Evolutionary conservation across 2,113 vertebrate species (phyloP).

Genomic region (Sturnus vulgaris): DNA sequence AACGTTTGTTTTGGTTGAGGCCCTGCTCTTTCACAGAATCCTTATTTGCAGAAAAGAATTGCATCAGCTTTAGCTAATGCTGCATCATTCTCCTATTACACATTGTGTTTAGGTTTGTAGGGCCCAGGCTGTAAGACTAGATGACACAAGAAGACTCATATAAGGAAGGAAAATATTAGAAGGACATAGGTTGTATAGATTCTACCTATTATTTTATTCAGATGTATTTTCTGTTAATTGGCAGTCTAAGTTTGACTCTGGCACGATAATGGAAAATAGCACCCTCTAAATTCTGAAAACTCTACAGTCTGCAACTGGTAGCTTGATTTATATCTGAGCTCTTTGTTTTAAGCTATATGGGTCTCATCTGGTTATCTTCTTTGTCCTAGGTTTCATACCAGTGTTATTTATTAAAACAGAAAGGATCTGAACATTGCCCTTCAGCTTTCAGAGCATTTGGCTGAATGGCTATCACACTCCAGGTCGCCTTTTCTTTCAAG

Average conservation of each 20-base stretch:
- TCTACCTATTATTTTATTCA: not conserved
- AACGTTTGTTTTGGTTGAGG: not conserved
- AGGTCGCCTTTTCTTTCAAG: not conserved
- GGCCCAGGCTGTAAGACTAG: not conserved
- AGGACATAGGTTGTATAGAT: not conserved
- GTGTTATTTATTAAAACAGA: conserved; percentile 1
- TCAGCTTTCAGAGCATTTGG: not conserved
- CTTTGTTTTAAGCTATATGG: not conserved
- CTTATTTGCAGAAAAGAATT: not conserved
- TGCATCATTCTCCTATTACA: not conserved
- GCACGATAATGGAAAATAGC: not conserved
- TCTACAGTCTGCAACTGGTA: not conserved
- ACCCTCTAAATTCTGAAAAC: not conserved
- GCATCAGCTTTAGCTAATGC: not conserved
- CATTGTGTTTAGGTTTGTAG: not conserved
- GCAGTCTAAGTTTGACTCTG: not conserved
- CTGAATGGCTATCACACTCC: not conserved
- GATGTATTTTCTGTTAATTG: not conserved
- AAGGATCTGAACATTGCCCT: not conserved
- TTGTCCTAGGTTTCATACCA: not conserved
- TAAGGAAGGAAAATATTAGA: not conserved
- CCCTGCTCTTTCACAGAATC: not conserved
- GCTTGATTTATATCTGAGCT: not conserved
- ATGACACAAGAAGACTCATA: not conserved
- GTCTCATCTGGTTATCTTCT: not conserved